Percentiles rank a stretch among this genome's conserved stretches.
phyloP scores from a whole-genome alignment of 1,140 invertebrate species.

The Hyposmocoma kahamanoa region DNA sequence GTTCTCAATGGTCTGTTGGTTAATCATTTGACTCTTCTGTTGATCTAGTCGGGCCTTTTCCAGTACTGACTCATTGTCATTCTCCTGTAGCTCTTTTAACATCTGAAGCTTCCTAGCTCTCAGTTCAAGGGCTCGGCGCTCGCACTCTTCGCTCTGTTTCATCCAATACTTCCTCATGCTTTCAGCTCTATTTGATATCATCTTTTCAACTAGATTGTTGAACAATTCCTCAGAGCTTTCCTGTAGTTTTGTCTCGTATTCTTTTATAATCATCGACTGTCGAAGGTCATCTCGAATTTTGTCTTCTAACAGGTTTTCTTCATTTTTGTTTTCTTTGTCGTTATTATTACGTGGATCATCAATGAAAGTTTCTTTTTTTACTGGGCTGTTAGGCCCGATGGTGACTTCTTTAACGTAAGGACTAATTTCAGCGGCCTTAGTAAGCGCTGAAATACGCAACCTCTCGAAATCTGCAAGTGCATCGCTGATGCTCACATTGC shows the following conservation, averaged over 20 bases:
- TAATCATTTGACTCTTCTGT: constrained; percentile 47
- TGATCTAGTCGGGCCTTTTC: constrained; percentile 56
- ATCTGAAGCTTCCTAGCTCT: constrained; percentile 54
- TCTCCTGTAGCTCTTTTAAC: constrained; percentile 53
- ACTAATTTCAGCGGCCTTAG: constrained; percentile 68
- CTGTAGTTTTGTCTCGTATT: constrained; percentile 49
- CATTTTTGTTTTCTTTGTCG: constrained; percentile 17
- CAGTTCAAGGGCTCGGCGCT: constrained; percentile 42
- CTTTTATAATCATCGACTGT: constrained; percentile 51
- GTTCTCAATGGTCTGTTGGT: constrained; percentile 55
- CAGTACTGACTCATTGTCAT: constrained; percentile 53
- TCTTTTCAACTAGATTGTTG: constrained; percentile 51
- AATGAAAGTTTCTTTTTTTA: constrained; percentile 28
- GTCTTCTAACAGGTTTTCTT: constrained; percentile 42
- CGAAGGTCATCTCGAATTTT: constrained; percentile 48
- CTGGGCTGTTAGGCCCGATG: constrained; percentile 60
- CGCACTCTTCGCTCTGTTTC: constrained; percentile 55
- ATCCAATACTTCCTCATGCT: constrained; percentile 47
- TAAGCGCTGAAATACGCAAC: constrained; percentile 60
- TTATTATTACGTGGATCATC: constrained; percentile 12
- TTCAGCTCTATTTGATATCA: constrained; percentile 49
- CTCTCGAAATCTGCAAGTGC: constrained; percentile 46
- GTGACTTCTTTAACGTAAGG: constrained; percentile 62
- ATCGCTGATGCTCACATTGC: constrained; percentile 40
- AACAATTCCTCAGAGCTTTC: constrained; percentile 43